A percentile compares a stretch with the other conserved stretches of the same genome.
These are phyloP conservation scores for Aldabrachelys gigantea DNA, from an alignment of 2,113 vertebrate species.

Conservation along the genomic window DNA sequence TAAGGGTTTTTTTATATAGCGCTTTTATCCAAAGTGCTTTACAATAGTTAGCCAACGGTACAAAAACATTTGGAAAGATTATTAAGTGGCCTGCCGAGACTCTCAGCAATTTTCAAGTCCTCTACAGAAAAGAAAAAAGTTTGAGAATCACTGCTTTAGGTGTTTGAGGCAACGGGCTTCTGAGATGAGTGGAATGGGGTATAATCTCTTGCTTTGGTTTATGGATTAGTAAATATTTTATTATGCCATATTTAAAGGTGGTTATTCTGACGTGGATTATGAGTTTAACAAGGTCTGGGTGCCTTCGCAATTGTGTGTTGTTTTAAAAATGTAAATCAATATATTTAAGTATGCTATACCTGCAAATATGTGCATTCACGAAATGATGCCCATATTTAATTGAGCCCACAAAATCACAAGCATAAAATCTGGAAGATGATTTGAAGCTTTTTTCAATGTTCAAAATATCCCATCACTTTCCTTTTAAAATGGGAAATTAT, in stretches of 20 bases:
- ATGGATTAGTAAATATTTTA: neutral
- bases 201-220: neutral
- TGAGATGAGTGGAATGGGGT: neutral
- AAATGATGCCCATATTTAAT: neutral
- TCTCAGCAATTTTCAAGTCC: too few relatives aligned
- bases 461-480: accelerated
- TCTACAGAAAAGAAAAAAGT: too few relatives aligned
- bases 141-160: too few relatives aligned
- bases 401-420: neutral
- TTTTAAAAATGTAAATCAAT: neutral
- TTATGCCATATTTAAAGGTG: neutral
- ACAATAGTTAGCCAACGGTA: too few relatives aligned
- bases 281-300: neutral
- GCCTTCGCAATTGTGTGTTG: neutral
- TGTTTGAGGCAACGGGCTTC: neutral
- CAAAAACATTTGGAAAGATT: too few relatives aligned
- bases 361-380: neutral
- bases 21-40: too few relatives aligned
- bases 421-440: neutral
- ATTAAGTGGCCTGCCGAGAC: too few relatives aligned
- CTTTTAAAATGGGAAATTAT: neutral
- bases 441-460: neutral
- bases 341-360: neutral
- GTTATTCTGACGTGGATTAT: neutral
- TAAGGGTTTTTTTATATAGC: too few relatives aligned